Evolutionary conservation across 2,888 invertebrate species (phyloP), one percentile per base, ranked within the genome.

Genomic region (Papilio elwesi): DNA sequence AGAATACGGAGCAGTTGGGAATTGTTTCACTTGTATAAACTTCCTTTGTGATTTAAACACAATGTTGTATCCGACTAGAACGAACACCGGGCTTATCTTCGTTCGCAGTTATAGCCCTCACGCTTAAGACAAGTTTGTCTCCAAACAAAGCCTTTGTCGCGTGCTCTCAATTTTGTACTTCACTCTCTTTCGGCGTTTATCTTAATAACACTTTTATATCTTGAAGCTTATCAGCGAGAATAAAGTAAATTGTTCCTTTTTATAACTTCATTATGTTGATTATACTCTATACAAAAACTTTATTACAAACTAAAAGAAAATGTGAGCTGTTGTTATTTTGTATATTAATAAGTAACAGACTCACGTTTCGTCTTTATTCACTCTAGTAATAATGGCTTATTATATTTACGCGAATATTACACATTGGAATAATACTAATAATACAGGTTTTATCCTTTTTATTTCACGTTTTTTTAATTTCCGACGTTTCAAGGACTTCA

Each of bases 11-110:
- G 55, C 49, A 53, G 53, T 64, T 65, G 57, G 49, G 57, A 65
- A 73, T 68, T 73, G 65, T 69, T 73, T 73, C 68, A 65, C 51
- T 57, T 68, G 51, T 69, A 69, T 53, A 73, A 73, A 63, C 55
- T 59, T 73, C 68, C 73, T 73, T 73, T 73, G 73, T 73, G 73
- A 73, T 73, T 68, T 57, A 69, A 69, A 69, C 68, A 73, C 62
- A 73, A 49, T 68, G 73, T 73, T 68, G 53, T 68, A 64, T 68
- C 64, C 65, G 55, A 57, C 68, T 64, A 65, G 73, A 73, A 36
- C 36, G 68, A 62, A 65, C 57, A 59, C 52, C 63, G 26, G 43
- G 68, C 73, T 73, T 73, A 73, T 73, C 73, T 73, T 57, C 65
- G 68, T 73, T 65, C 55, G 73, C 73, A 73, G 73, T 65, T 68